Conservation (phyloP, 1,140 invertebrate species). For the Helicoverpa zea region DNA sequence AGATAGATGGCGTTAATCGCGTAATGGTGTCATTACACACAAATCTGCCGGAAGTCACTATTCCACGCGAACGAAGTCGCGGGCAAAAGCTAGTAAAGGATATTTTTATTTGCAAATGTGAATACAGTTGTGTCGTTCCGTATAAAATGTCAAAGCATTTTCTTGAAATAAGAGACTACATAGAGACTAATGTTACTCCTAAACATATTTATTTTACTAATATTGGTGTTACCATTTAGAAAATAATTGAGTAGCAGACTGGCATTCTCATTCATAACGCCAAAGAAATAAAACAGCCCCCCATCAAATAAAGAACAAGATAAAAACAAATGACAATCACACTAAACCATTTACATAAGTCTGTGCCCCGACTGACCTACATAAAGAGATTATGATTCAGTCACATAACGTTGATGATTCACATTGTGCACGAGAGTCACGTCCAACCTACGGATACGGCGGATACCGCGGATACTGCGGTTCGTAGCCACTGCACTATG, state of each 20-base stretch:
- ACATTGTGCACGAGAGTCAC: constrained; percentile 27
- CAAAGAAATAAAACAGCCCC: neutral
- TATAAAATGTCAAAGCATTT: neutral
- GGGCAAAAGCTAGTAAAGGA: too few relatives aligned
- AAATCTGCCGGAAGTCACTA: too few relatives aligned
- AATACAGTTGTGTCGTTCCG: neutral
- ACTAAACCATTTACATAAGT: constrained; percentile 16
- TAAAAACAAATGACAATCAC: constrained; percentile 18
- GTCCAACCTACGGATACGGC: constrained; percentile 26
- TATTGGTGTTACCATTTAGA: too few relatives aligned
- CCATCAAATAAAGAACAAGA: constrained; percentile 26
- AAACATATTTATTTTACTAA: too few relatives aligned
- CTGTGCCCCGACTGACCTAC: constrained; percentile 18
- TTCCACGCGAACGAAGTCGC: too few relatives aligned
- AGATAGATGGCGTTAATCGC: too few relatives aligned
- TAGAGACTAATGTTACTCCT: too few relatives aligned
- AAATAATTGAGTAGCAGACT: too few relatives aligned
- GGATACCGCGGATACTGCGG: constrained; percentile 32
- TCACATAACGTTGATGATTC: constrained; percentile 22
- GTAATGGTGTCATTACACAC: too few relatives aligned
- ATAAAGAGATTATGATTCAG: constrained; percentile 37
- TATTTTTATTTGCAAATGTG: neutral
- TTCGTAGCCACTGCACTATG: constrained; percentile 35
- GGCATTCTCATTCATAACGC: too few relatives aligned
- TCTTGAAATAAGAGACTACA: neutral